phyloP scores from a whole-genome alignment of 2,888 invertebrate genomes.

The Clistopyga incitator region DNA sequence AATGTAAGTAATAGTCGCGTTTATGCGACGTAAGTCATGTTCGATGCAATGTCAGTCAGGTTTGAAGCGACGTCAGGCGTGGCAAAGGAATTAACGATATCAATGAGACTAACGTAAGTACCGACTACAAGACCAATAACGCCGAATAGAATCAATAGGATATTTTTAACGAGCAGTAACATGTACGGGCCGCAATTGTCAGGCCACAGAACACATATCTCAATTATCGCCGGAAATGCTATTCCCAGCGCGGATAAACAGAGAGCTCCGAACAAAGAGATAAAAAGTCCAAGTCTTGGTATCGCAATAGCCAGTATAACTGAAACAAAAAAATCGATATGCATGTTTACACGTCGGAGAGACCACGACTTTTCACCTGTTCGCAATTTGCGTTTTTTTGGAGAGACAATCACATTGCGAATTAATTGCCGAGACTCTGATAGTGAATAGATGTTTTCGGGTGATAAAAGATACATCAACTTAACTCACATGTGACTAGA shows the following conservation, averaged over 20 bases:
- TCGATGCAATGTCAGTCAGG: constrained; percentile 18
- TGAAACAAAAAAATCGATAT: constrained; percentile 83
- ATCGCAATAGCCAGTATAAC: constrained; percentile 90
- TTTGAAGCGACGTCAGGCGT: constrained; percentile 13
- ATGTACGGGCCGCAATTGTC: constrained; percentile 85
- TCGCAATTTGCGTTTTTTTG: neutral
- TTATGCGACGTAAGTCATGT: constrained; percentile 6
- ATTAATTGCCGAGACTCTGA: neutral
- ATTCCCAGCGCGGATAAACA: constrained; percentile 90
- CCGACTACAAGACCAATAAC: constrained; percentile 86
- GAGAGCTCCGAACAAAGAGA: constrained; percentile 91
- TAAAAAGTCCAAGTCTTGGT: constrained; percentile 90
- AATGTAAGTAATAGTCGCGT: constrained; percentile 24
- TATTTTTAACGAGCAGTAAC: constrained; percentile 84
- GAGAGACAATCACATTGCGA: neutral
- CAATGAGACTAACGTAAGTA: constrained; percentile 86
- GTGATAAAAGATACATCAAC: neutral
- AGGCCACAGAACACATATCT: constrained; percentile 90
- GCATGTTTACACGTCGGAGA: neutral
- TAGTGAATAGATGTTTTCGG: neutral
- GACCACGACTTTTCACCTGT: neutral
- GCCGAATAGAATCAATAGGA: constrained; percentile 85
- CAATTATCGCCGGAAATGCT: constrained; percentile 91
- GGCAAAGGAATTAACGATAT: constrained; percentile 84
- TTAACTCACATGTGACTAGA: constrained; percentile 87